A percentile compares a stretch with the other conserved stretches of the same genome.
These are phyloP conservation scores for Crepidodera aurea DNA, from an alignment of 2,888 invertebrate species.

Conservation along the genomic window DNA sequence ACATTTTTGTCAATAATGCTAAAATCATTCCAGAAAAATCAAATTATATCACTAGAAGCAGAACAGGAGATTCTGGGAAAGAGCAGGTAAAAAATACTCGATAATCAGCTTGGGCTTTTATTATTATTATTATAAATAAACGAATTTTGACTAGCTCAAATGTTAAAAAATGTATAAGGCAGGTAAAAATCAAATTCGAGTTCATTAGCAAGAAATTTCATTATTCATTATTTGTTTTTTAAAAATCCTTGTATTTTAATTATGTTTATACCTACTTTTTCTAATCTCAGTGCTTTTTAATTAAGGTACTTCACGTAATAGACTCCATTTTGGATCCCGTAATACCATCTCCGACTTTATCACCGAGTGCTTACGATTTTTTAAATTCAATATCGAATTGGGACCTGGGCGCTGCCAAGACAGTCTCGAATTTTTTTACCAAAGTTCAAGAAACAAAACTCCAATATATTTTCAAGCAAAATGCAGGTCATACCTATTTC, in stretches of 20 bases:
- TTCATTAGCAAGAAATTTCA: no score
- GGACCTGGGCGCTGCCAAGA: conserved; percentile 37
- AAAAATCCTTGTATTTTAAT: no score
- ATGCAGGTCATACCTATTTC: conserved; percentile 84
- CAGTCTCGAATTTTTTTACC: conserved; percentile 68
- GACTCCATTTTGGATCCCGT: conserved; percentile 85
- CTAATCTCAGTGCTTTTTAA: no score
- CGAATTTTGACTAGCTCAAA: no score
- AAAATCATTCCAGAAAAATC: conserved; percentile 70
- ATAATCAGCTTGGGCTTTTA: no score
- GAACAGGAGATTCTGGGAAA: conserved; percentile 46
- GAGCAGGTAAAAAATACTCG: conserved; percentile 43
- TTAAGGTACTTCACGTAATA: conserved; percentile 86
- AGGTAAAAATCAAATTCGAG: no score
- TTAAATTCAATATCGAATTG: conserved; percentile 67
- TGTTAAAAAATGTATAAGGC: no score
- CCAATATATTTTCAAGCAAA: conserved; percentile 74
- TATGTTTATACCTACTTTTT: no score
- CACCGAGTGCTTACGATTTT: conserved; percentile 81
- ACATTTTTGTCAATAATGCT: conserved; percentile 87
- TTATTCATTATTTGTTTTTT: no score
- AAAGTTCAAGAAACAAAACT: conserved; percentile 71
- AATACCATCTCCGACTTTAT: conserved; percentile 64
- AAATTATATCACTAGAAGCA: conserved; percentile 47
- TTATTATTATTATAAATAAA: no score